Conservation (phyloP, 2,797 vertebrate species). For the Pseudotriccus pelzelni region DNA sequence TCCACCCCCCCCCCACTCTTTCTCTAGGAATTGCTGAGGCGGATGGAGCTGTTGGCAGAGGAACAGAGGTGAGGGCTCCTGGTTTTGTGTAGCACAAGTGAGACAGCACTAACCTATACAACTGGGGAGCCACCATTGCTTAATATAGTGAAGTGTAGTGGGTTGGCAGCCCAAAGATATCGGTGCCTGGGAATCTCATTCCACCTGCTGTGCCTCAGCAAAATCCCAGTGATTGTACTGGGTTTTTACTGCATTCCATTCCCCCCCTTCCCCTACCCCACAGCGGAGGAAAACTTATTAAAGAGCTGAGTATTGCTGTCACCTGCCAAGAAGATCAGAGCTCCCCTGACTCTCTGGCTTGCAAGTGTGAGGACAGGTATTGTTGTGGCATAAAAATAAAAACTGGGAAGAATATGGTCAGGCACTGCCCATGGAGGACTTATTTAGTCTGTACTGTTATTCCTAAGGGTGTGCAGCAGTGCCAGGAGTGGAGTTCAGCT, state of each 20-base stretch:
- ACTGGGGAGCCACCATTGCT: not conserved
- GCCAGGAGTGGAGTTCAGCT: not conserved
- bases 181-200: not conserved
- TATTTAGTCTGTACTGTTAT: not conserved
- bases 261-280: not conserved
- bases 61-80: slow-evolving; percentile 15
- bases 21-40: not conserved
- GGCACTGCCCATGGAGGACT: not conserved
- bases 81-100: not conserved
- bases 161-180: not conserved
- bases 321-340: not conserved
- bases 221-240: not conserved
- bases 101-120: not conserved
- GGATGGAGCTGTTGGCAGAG: not conserved
- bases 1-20: not conserved
- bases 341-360: not conserved
- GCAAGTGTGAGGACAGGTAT: not conserved
- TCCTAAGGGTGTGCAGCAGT: not conserved
- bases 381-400: not conserved
- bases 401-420: not conserved
- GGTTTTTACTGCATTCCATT: not conserved
- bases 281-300: not conserved
- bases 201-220: not conserved
- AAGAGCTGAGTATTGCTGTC: not conserved
- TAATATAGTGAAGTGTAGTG: not conserved